phyloP scores from a whole-genome alignment of 1,140 invertebrate genomes.

The Pristionchus pacificus region DNA sequence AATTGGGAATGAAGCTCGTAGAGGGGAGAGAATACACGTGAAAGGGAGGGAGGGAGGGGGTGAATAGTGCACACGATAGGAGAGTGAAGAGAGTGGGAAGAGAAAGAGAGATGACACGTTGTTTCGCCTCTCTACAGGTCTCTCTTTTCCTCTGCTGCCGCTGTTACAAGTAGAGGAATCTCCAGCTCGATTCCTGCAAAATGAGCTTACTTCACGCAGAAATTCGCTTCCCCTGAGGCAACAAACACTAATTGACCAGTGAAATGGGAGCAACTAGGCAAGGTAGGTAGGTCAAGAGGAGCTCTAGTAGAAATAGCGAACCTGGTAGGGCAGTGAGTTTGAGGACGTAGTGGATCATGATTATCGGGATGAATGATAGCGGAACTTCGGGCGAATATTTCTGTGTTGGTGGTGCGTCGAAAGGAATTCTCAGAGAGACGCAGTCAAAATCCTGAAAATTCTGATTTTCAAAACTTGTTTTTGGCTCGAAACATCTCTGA shows the following conservation, averaged over 20 bases:
- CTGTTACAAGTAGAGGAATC: slow-evolving; percentile 45
- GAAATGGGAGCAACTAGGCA: neutral
- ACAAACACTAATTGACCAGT: neutral
- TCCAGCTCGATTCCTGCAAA: slow-evolving; percentile 48
- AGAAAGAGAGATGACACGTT: neutral
- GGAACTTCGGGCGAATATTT: slow-evolving; percentile 33
- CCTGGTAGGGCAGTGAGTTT: slow-evolving; percentile 41
- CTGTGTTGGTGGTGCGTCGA: slow-evolving; percentile 41
- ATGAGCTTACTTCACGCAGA: too few species aligned
- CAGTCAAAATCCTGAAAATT: slow-evolving; percentile 46
- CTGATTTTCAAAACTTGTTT: too few species aligned
- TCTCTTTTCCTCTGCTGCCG: slow-evolving; percentile 35
- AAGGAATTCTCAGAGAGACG: slow-evolving; percentile 39
- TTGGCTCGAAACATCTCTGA: too few species aligned
- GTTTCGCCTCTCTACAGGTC: neutral
- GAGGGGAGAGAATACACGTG: neutral
- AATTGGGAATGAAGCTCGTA: neutral
- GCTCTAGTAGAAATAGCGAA: neutral
- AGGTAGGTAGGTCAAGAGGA: neutral
- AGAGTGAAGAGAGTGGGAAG: too few species aligned
- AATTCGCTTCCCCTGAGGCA: too few species aligned
- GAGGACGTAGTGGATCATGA: slow-evolving; percentile 49
- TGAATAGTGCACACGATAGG: too few species aligned
- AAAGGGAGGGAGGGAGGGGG: neutral
- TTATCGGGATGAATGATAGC: too few species aligned